Evolutionary conservation across 1,140 invertebrate genomes (phyloP), one percentile per base, ranked within the genome.

Genomic region (Penaeus japonicus): DNA sequence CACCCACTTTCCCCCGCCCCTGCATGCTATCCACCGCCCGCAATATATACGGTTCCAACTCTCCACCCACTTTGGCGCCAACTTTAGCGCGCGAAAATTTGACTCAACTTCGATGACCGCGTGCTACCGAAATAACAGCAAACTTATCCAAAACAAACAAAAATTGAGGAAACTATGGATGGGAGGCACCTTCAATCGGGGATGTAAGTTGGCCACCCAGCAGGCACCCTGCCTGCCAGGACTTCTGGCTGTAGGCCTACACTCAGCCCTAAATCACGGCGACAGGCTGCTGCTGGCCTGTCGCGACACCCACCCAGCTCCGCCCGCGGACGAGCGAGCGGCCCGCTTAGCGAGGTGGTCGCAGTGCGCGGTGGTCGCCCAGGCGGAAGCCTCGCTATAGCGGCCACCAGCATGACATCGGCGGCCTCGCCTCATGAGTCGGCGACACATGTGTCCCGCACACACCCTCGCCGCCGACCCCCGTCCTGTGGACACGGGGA

Each of bases 11-110:
- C 70, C 70, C 70, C 70, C 70, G 27, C 27, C 70, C 70, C 70
- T 32, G 27, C 70, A 73, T 32, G 35, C 70, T 30, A 15, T 32
- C 70, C 27, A 18, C 22, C 35, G 35, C 70, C 35, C 70, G 35
- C 70, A 32, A 27, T 32, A 27, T 73, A 73, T 27, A 73, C 17
- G 35, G 70, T 59, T 39, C 55, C 55, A 35, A 32, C 84, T 53
- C 47, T 53, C 84, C 27, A 32, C 54, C 70, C 35, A 32, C 54
- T 85, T 77, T 77, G 70, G 70, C 84, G 84, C 84, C 84, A 85
- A 85, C 30, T 78, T 85, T 59, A 78, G 84, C 84, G 84, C 84
- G 84, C 84, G 70, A 85, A 85, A 85, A 77, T 85, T 85, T 85
- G 84, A 85, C 59, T 83, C 81, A 35, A 65, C 81, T 83, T 65